A percentile compares a stretch with the other conserved stretches of the same genome.
Conservation (phyloP, 2,113 vertebrate genomes). For the Calyptommatus sinebrachiatus region DNA sequence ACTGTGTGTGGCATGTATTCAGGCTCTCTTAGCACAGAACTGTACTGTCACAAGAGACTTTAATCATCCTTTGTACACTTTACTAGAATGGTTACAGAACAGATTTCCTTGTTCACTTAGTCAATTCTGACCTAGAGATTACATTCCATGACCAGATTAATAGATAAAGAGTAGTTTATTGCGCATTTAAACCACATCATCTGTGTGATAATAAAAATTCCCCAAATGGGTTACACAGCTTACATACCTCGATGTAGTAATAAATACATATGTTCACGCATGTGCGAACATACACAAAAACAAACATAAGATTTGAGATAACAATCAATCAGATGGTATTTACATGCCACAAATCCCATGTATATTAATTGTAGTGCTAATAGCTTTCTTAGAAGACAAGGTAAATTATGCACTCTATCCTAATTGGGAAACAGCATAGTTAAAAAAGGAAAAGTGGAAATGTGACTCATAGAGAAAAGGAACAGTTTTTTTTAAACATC, state of each 20-base stretch:
- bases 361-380: background rate
- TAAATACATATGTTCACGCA: background rate
- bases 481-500: background rate
- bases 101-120: background rate
- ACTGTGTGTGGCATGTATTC: background rate
- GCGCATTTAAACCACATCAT: background rate
- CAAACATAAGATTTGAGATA: background rate
- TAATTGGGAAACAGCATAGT: background rate
- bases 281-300: background rate
- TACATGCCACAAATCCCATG: background rate
- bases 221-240: background rate
- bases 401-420: background rate
- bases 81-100: background rate
- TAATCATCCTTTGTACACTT: background rate
- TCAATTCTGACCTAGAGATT: background rate
- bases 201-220: background rate
- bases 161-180: background rate
- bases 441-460: background rate
- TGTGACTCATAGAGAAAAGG: background rate
- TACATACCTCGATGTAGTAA: background rate
- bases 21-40: background rate
- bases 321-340: constrained; percentile 15
- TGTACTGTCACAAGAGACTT: background rate
- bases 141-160: background rate
- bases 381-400: background rate